Evolutionary conservation across 1,140 invertebrate genomes (phyloP), one percentile per base, ranked within the genome.

Genomic region (Cephus cinctus): DNA sequence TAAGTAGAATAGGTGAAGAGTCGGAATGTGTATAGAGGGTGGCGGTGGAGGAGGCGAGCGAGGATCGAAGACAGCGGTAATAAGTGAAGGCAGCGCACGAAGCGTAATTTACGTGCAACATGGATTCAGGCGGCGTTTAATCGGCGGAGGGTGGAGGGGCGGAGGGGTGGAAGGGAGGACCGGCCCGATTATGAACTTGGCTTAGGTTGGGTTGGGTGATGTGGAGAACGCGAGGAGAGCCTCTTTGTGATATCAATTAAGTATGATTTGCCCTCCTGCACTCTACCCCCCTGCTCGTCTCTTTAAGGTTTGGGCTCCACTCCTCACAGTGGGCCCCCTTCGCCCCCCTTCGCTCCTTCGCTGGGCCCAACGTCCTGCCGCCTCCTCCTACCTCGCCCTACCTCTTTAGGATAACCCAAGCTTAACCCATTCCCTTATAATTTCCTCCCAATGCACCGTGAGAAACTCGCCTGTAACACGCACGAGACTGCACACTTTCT

Each of bases 361-460:
- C n/a, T n/a, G n/a, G n/a, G n/a, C n/a, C n/a, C n/a, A n/a, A n/a
- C n/a, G n/a, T n/a, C 11, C 35, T 18, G 20, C 22, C 18, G 23
- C 39, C 48, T 30, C 35, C 21, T 40, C 31, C 20, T 23, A 20
- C 18, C 34, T 52, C 35, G 43, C 46, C 35, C 42, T 6, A 25
- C 27, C 16, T 47, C 41, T 50, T 32, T 34, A 59, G 53, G 57
- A 58, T 61, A 65, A 68, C 61, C 68, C 63, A 60, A 56, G 60
- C 63, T 66, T 65, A 68, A 74, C 69, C 65, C 66, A 68, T 65
- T 73, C 67, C 69, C 70, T 74, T 73, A 73, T 73, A 73, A 75
- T 74, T 73, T 74, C 63, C 65, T 73, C 43, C 63, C 63, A 71
- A 69, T 71, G 70, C 65, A 74, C 70, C 71, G 71, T 74, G 71